These are phyloP conservation scores for Stenodema calcarata DNA, from an alignment of 2,888 invertebrate species.

Conservation along the genomic window DNA sequence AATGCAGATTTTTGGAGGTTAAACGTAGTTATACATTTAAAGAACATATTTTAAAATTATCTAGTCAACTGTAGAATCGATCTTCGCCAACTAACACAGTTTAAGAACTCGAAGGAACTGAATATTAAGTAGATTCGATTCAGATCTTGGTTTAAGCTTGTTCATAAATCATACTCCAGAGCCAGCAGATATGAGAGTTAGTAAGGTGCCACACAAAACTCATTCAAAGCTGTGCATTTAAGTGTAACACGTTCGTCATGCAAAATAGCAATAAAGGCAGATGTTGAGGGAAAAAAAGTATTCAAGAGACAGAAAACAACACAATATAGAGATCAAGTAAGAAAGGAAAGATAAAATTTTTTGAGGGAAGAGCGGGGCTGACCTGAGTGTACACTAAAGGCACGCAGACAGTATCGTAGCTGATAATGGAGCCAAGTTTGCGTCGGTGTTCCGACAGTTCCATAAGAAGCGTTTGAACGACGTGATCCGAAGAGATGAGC, in stretches of 20 bases:
- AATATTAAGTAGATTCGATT: too few species aligned
- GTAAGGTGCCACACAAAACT: neutral
- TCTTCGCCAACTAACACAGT: too few species aligned
- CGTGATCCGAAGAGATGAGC: constrained; percentile 86
- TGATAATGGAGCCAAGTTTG: constrained; percentile 82
- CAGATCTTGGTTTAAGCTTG: neutral
- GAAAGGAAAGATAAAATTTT: neutral
- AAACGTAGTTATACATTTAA: too few species aligned
- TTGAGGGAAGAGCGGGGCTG: constrained; percentile 55
- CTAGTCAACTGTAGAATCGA: too few species aligned
- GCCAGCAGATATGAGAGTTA: neutral
- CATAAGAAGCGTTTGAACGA: constrained; percentile 87
- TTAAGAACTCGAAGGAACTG: too few species aligned
- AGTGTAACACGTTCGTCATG: neutral
- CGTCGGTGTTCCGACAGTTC: constrained; percentile 89
- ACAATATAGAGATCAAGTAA: neutral
- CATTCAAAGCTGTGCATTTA: neutral
- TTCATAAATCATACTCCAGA: neutral
- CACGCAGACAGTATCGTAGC: constrained; percentile 90
- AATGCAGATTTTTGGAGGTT: too few species aligned
- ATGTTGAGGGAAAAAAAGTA: neutral
- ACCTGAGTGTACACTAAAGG: constrained; percentile 93
- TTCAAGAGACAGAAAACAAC: neutral
- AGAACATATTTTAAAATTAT: too few species aligned
- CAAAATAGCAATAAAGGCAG: constrained; percentile 37